These are phyloP conservation scores for Masnerella sp. DNA, from an alignment of 2,888 invertebrate species.

Conservation along the genomic window DNA sequence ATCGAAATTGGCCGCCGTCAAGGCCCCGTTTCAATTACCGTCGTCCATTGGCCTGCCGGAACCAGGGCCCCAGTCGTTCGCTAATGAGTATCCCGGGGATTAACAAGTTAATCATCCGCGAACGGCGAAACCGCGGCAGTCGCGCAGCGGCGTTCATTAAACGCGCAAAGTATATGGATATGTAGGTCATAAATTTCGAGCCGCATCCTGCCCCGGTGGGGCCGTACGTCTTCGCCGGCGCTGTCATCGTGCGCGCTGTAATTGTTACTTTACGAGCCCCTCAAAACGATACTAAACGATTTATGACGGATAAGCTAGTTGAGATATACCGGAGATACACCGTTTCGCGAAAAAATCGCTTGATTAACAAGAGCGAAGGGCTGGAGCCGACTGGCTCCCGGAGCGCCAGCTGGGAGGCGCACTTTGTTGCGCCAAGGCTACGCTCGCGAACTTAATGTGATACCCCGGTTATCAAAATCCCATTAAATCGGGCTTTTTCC, in stretches of 20 bases:
- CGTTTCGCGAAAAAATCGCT: conserved; percentile 26
- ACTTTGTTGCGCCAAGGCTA: conserved; percentile 14
- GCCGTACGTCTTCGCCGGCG: conserved; percentile 24
- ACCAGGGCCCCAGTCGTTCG: conserved; percentile 13
- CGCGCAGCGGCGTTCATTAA: conserved; percentile 29
- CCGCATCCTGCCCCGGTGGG: conserved; percentile 10
- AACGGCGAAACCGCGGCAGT: conserved; percentile 30
- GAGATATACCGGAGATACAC: conserved; percentile 39
- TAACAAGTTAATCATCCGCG: conserved; percentile 52
- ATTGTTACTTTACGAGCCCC: conserved; percentile 47
- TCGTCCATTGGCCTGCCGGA: conserved; percentile 20
- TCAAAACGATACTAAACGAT: conserved; percentile 39
- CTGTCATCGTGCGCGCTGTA: conserved; percentile 48
- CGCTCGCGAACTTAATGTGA: background rate
- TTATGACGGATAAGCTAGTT: conserved; percentile 41
- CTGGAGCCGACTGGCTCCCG: conserved; percentile 6
- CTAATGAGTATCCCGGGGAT: conserved; percentile 48
- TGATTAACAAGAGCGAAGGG: conserved; percentile 34
- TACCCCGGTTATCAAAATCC: background rate
- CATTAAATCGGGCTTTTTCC: background rate
- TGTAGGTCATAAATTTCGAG: conserved; percentile 52
- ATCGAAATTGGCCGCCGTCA: conserved; percentile 39
- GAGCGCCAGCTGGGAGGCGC: background rate
- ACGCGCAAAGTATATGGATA: conserved; percentile 33
- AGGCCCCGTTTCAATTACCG: conserved; percentile 43